These are phyloP conservation scores for Rhopalosiphum maidis DNA, from an alignment of 1,140 invertebrate genomes.

Conservation along the genomic window DNA sequence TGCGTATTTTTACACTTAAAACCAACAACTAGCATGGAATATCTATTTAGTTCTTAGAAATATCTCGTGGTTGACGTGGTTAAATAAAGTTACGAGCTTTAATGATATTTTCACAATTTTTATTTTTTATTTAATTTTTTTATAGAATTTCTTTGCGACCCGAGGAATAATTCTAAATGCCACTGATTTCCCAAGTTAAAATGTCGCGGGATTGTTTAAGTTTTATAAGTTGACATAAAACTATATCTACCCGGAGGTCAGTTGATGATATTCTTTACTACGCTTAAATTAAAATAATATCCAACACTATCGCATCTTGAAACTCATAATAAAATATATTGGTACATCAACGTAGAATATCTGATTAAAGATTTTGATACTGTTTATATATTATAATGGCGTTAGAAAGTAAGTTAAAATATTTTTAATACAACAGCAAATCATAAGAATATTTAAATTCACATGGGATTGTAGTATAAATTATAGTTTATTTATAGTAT, in stretches of 20 bases:
- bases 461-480: background rate
- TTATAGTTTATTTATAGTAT: background rate
- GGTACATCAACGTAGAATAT: background rate
- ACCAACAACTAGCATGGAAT: background rate
- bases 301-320: background rate
- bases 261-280: background rate
- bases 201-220: background rate
- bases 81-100: background rate
- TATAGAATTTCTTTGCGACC: background rate
- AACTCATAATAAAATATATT: background rate
- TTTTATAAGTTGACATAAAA: slow-evolving; percentile 9
- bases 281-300: background rate
- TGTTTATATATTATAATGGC: background rate
- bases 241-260: background rate
- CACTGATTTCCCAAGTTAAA: background rate
- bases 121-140: background rate
- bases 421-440: background rate
- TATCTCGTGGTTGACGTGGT: background rate
- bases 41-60: background rate
- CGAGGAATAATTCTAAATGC: background rate
- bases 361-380: background rate
- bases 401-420: background rate
- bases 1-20: background rate
- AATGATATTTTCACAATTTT: background rate
- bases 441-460: background rate